Conservation (phyloP, 2,888 invertebrate species). For the Apodemia zela region DNA sequence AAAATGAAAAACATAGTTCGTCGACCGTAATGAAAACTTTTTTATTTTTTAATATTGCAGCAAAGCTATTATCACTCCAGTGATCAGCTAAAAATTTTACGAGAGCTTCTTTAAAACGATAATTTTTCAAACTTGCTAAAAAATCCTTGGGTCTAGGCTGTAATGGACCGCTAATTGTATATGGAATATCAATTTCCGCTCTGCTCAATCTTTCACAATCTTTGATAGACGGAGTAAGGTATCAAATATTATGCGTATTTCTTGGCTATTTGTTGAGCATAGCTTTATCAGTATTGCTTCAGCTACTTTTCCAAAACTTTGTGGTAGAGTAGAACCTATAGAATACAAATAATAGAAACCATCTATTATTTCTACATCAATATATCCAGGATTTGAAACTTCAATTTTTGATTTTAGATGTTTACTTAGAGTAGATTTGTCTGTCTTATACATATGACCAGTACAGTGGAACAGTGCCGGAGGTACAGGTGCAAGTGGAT, state of each 20-base stretch:
- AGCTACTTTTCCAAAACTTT: slow-evolving; percentile 30
- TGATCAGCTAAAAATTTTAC: slow-evolving; percentile 38
- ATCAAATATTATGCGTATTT: slow-evolving; percentile 35
- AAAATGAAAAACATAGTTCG: slow-evolving; percentile 25
- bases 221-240: slow-evolving; percentile 36
- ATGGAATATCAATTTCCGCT: slow-evolving; percentile 28
- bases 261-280: slow-evolving; percentile 16
- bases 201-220: slow-evolving; percentile 36
- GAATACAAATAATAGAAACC: slow-evolving; percentile 30
- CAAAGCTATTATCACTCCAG: slow-evolving; percentile 37
- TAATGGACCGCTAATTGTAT: slow-evolving; percentile 26
- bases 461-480: slow-evolving; percentile 14
- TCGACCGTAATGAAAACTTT: slow-evolving; percentile 25
- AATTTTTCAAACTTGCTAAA: slow-evolving; percentile 39
- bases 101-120: slow-evolving; percentile 40
- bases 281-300: slow-evolving; percentile 28
- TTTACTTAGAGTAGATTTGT: slow-evolving; percentile 29
- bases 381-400: slow-evolving; percentile 22
- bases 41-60: slow-evolving; percentile 28
- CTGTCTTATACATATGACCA: slow-evolving; percentile 24
- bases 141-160: slow-evolving; percentile 41
- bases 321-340: slow-evolving; percentile 26
- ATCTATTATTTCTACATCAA: slow-evolving; percentile 31
- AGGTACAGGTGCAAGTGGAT: slow-evolving; percentile 25
- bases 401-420: slow-evolving; percentile 25